Evolutionary conservation across 92 coral and sea anemone species (phyloP), one percentile per base, ranked within the genome.

Genomic region (Anthopleura xanthogrammica): DNA sequence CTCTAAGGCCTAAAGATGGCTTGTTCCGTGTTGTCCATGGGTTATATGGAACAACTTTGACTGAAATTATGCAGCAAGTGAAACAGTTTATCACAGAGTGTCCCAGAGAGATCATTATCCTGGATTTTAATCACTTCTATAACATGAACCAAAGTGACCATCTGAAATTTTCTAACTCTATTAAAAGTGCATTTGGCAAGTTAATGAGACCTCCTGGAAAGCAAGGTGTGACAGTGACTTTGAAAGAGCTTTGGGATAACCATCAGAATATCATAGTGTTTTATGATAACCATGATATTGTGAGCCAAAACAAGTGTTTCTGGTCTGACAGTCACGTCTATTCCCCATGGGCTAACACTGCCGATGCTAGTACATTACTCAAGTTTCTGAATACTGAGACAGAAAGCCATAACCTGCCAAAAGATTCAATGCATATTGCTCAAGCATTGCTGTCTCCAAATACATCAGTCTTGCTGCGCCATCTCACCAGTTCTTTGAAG

Each of bases 191-290:
- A 36, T 94, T 94, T 80, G 95, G 97, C 50, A 86, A 87, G 76
- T 84, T 72, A 43, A 77, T 97, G 48, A 95, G 95, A 20, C 89
- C 90, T 8, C 98, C 99, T 0, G 98, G 98, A 13, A 78, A 77
- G 14, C 93, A 90, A 29, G 95, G 97, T 2, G 86, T 95, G 12
- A 87, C 85, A 29, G 98, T 95, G 9, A 89, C 97, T 36, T 87
- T 97, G 39, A 98, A 97, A 66, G 99, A 97, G 14, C 88, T 94
- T 74, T 97, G 99, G 99, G 94, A 83, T n/a, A 93, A 90, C 41
- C 94, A 84, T 70, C 92, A 97, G 73, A 95, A 97, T 50, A 90
- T 97, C 52, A 86, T 97, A 24, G 80, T 92, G 23, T 82, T 94
- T 29, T 97, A 94, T 83, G 91, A 92, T 41, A 89, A 97, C 73